phyloP scores from a whole-genome alignment of 2,113 vertebrate species.

The Dolichotis patagonum region DNA sequence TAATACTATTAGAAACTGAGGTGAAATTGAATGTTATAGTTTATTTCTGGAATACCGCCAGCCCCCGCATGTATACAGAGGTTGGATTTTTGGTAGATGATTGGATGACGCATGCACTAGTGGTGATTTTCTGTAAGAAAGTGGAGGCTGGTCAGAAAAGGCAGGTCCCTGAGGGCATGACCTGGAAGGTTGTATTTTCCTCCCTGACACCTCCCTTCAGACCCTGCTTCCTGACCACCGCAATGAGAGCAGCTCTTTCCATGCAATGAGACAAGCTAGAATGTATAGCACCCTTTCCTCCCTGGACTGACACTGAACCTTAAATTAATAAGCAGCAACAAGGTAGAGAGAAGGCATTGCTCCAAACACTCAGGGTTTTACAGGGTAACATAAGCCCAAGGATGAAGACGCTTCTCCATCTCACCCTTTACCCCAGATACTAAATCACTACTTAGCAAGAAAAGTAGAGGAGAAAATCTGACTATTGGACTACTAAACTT shows the following conservation, averaged over 20 bases:
- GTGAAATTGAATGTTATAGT: not conserved
- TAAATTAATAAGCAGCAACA: not conserved
- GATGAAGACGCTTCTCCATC: not conserved
- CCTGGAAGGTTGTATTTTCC: not conserved
- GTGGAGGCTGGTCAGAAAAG: not conserved
- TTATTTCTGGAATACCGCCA: not conserved
- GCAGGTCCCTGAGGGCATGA: not conserved
- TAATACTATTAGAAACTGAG: not conserved
- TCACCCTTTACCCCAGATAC: not conserved
- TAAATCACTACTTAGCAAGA: not conserved
- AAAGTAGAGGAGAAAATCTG: not conserved
- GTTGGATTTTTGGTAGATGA: not conserved
- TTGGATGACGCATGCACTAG: not conserved
- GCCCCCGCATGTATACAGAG: not conserved
- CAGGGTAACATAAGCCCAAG: too few species aligned
- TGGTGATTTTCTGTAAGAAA: not conserved
- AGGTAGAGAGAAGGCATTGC: not conserved
- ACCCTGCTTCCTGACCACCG: not conserved
- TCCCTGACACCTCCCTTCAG: not conserved
- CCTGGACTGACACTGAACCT: not conserved
- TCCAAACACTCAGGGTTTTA: not conserved
- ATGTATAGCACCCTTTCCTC: not conserved
- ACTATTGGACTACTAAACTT: not conserved
- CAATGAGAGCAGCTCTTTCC: not conserved
- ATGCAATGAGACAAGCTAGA: not conserved